Conservation (phyloP, 2,888 invertebrate genomes). For the Plemyria rubiginata region DNA sequence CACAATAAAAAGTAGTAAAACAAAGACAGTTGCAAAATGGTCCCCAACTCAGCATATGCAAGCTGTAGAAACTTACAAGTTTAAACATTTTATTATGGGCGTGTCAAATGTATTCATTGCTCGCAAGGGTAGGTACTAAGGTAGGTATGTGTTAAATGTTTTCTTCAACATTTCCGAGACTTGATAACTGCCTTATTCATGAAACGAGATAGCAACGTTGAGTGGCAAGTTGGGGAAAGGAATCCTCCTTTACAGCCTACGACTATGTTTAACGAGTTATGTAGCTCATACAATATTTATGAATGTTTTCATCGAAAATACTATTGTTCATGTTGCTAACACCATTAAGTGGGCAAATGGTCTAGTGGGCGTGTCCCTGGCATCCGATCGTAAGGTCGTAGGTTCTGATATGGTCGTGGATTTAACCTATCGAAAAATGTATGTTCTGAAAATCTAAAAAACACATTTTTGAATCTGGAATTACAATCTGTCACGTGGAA, state of each 20-base stretch:
- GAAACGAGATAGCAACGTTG: constrained; percentile 39
- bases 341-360: too few species aligned
- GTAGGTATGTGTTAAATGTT: constrained; percentile 22
- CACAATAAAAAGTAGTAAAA: too few species aligned
- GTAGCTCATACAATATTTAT: constrained; percentile 15
- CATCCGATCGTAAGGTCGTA: too few species aligned
- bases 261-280: constrained; percentile 23
- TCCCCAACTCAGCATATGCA: too few species aligned
- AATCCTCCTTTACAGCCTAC: constrained; percentile 34
- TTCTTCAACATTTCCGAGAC: constrained; percentile 26
- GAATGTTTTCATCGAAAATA: background rate
- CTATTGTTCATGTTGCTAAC: background rate
- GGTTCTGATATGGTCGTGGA: too few species aligned
- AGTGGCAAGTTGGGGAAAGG: constrained; percentile 47
- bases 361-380: too few species aligned
- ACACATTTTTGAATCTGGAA: too few species aligned
- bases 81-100: background rate
- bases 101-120: constrained; percentile 29
- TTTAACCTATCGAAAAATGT: too few species aligned
- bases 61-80: too few species aligned
- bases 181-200: constrained; percentile 39
- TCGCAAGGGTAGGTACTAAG: constrained; percentile 18
- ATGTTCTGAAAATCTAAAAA: too few species aligned
- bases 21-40: too few species aligned
- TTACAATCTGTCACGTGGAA: too few species aligned